phyloP scores from a whole-genome alignment of 2,113 vertebrate genomes.

The Cyphomyrus discorhynchus region DNA sequence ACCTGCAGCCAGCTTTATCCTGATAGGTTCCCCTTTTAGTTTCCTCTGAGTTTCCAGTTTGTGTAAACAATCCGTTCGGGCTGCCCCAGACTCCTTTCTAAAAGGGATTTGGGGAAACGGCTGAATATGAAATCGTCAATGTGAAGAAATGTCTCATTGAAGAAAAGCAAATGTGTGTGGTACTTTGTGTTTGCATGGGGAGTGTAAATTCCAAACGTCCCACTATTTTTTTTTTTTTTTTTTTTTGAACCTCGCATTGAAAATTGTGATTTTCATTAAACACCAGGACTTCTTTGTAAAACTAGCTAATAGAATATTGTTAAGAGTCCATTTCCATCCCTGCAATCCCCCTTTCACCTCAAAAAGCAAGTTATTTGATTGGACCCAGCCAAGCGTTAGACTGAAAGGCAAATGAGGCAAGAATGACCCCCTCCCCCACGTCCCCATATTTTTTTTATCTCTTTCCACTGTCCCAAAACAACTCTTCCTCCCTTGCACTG shows the following conservation, averaged over 20 bases:
- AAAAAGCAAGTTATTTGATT: constrained; percentile 25
- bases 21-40: background rate
- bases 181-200: background rate
- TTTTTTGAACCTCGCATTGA: background rate
- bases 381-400: constrained; percentile 24
- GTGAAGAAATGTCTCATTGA: background rate
- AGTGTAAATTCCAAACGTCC: background rate
- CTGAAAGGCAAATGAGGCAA: constrained; percentile 23
- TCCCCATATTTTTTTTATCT: constrained; percentile 7
- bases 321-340: constrained; percentile 16
- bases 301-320: constrained; percentile 22
- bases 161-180: background rate
- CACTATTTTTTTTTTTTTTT: background rate
- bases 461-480: constrained; percentile 20
- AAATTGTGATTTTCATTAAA: constrained; percentile 7
- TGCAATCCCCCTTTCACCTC: background rate
- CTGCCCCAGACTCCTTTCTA: background rate
- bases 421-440: background rate
- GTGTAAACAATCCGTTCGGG: background rate
- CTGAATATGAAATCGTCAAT: background rate
- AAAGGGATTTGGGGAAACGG: background rate
- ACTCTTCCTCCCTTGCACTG: constrained; percentile 18
- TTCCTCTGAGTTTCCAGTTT: background rate
- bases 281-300: constrained; percentile 13
- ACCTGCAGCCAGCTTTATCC: background rate